Evolutionary conservation across 2,113 vertebrate species (phyloP).

Genomic region (Ceyx cyanopectus): DNA sequence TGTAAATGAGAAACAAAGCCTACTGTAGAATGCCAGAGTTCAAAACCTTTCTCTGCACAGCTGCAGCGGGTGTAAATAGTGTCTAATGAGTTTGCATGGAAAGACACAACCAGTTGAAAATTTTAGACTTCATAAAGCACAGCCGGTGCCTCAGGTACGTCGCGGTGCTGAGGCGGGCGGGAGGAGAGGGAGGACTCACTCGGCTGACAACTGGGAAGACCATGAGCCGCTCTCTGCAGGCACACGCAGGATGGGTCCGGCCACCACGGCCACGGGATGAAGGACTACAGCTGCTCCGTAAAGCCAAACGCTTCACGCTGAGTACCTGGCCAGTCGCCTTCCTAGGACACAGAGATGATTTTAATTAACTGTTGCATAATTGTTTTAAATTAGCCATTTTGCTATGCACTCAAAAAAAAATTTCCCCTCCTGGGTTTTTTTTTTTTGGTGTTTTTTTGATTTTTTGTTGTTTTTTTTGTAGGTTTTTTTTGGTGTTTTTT

Average conservation of each 20-base stretch:
- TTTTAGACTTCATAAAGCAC: conserved; percentile 82
- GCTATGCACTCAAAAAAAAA: not conserved
- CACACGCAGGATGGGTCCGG: not conserved
- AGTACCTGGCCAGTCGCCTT: conserved; percentile 70
- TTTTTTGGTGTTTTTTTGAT: not conserved
- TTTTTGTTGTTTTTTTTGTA: too few relatives aligned
- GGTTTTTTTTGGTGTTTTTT: not conserved
- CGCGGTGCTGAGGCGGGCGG: not conserved
- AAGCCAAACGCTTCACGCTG: conserved; percentile 25
- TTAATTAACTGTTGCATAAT: conserved; percentile 79
- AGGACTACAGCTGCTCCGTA: not conserved
- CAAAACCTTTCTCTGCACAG: conserved; percentile 86
- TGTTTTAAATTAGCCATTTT: conserved; percentile 77
- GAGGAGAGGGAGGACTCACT: not conserved
- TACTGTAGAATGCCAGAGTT: conserved; percentile 89
- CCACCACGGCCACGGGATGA: not conserved
- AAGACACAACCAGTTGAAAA: conserved; percentile 80
- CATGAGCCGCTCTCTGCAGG: not conserved
- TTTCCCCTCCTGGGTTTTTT: not conserved
- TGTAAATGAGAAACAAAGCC: conserved; percentile 94
- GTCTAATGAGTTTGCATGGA: conserved; percentile 84
- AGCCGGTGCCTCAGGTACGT: conserved; percentile 76
- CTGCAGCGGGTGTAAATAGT: conserved; percentile 84
- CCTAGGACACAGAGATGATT: conserved; percentile 69
- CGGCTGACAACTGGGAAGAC: not conserved